These are phyloP conservation scores for Trogon melanurus DNA, from an alignment of 2,113 vertebrate genomes.

Conservation along the genomic window DNA sequence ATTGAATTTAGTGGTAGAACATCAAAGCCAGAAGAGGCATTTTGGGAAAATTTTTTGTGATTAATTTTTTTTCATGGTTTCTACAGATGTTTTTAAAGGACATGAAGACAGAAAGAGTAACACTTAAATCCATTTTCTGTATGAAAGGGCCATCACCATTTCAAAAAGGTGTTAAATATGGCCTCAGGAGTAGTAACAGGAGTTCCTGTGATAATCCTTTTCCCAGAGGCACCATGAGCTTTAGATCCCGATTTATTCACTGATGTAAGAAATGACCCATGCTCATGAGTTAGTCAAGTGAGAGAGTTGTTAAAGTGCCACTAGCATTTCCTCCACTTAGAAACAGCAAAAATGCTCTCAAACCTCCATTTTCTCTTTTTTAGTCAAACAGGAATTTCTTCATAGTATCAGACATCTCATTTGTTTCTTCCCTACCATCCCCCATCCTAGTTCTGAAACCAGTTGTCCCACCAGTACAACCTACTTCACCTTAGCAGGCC, in stretches of 20 bases:
- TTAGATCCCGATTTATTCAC: background rate
- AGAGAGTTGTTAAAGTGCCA: background rate
- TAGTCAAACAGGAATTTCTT: background rate
- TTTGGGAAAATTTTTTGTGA: background rate
- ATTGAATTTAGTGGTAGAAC: background rate
- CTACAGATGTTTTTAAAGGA: background rate
- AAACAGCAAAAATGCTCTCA: background rate
- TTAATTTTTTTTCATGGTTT: background rate
- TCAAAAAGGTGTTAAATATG: background rate
- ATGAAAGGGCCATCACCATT: background rate
- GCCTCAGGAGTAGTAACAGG: background rate
- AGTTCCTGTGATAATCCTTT: constrained; percentile 12
- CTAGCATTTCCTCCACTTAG: background rate
- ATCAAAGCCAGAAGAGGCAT: background rate
- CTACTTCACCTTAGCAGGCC: background rate
- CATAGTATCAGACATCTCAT: background rate
- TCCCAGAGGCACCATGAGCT: background rate
- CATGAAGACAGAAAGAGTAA: background rate
- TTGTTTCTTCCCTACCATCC: background rate
- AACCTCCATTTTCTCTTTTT: background rate
- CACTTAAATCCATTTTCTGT: background rate
- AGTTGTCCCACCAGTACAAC: background rate
- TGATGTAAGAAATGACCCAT: constrained; percentile 38
- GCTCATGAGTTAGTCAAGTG: background rate
- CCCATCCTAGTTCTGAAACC: background rate